Evolutionary conservation across 2,888 invertebrate genomes (phyloP).

Genomic region (Scaptomyza caliginosa): DNA sequence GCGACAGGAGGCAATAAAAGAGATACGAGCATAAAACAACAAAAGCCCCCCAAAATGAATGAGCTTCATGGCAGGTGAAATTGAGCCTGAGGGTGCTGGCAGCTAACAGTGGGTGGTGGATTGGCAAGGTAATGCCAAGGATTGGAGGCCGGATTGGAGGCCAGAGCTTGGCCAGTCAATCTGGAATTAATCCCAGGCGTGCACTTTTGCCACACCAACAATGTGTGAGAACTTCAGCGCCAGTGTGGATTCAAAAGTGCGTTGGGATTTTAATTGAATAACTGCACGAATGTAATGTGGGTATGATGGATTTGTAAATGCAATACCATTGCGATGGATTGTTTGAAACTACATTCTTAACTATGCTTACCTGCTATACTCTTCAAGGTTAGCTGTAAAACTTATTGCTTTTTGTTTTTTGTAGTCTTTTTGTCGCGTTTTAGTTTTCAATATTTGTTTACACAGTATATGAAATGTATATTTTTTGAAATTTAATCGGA

Average conservation of each 20-base stretch:
- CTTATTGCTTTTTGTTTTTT: slow-evolving; percentile 8
- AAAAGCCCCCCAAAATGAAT: slow-evolving; percentile 66
- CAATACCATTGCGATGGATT: background rate
- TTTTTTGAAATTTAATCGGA: background rate
- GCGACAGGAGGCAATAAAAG: slow-evolving; percentile 61
- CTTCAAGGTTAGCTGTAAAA: slow-evolving; percentile 1
- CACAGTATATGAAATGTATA: slow-evolving; percentile 11
- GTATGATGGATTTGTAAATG: slow-evolving; percentile 31
- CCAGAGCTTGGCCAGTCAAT: background rate
- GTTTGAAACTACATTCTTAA: background rate
- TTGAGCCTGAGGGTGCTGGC: background rate
- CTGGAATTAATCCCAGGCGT: slow-evolving; percentile 68
- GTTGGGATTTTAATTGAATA: slow-evolving; percentile 71
- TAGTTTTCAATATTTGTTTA: background rate
- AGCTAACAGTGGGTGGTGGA: background rate
- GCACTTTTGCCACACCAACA: slow-evolving; percentile 53
- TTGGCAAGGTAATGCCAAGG: background rate
- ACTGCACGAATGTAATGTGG: slow-evolving; percentile 47
- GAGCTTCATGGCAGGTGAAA: slow-evolving; percentile 39
- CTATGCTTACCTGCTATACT: background rate
- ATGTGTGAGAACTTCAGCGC: slow-evolving; percentile 26
- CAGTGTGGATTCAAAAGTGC: slow-evolving; percentile 25
- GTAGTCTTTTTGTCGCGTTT: background rate
- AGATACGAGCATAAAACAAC: slow-evolving; percentile 62
- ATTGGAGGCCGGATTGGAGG: slow-evolving; percentile 6